Conservation (phyloP, 1,140 invertebrate genomes). For the Battus philenor region DNA sequence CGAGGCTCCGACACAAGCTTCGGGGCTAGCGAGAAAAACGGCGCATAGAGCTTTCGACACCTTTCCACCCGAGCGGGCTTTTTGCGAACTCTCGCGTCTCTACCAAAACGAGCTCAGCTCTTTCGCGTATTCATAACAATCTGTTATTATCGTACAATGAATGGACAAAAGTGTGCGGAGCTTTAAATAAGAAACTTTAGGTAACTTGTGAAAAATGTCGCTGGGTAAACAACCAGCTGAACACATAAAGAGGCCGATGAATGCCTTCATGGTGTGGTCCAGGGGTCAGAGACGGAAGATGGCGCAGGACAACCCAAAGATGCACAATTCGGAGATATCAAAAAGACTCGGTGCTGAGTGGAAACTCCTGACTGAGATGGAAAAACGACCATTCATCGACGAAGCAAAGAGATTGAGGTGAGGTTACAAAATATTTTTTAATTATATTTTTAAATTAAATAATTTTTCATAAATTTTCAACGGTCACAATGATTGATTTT, state of each 20-base stretch:
- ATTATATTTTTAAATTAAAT: neutral
- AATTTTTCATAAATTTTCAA: too few relatives aligned
- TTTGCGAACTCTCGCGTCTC: conserved; percentile 6
- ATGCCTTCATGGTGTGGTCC: conserved; percentile 96
- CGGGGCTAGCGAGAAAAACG: conserved; percentile 66
- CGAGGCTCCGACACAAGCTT: conserved; percentile 40
- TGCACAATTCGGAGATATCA: conserved; percentile 97
- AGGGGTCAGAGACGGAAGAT: conserved; percentile 93
- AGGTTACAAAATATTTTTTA: too few relatives aligned
- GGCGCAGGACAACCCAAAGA: conserved; percentile 98
- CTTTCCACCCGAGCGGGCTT: conserved; percentile 57
- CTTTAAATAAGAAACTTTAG: conserved; percentile 7
- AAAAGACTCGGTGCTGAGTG: conserved; percentile 93
- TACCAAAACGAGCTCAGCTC: too few relatives aligned
- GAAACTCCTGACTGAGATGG: conserved; percentile 91
- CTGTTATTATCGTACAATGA: conserved; percentile 13
- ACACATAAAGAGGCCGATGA: conserved; percentile 94
- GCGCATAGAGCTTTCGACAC: conserved; percentile 68
- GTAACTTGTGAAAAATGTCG: conserved; percentile 45
- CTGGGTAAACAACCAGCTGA: conserved; percentile 74
- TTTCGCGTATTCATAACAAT: too few relatives aligned
- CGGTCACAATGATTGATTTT: too few relatives aligned
- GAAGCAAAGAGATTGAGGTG: conserved; percentile 89
- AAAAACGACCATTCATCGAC: conserved; percentile 97
- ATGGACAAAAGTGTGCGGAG: conserved; percentile 10